Evolutionary conservation across 64 coral and sea anemone genomes (phyloP).

Genomic region (Cladopsammia gracilis): DNA sequence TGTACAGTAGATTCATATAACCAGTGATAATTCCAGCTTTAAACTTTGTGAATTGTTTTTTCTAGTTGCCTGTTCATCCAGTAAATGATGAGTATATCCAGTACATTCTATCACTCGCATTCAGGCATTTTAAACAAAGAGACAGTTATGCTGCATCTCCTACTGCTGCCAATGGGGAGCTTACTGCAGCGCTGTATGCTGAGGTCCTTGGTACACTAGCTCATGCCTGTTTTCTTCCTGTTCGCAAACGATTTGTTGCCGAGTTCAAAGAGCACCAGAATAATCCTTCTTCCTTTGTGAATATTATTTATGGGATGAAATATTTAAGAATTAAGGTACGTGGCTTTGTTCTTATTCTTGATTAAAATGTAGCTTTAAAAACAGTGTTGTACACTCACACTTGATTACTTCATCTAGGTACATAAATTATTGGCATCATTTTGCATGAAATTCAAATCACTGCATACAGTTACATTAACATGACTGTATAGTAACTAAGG

Average conservation of each 20-base stretch:
- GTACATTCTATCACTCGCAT: constrained; percentile 90
- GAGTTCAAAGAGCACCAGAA: constrained; percentile 93
- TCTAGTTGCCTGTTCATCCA: constrained; percentile 88
- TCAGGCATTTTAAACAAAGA: constrained; percentile 92
- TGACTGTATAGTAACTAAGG: too few relatives aligned
- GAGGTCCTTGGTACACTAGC: constrained; percentile 94
- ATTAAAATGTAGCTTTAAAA: too few relatives aligned
- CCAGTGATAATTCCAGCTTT: background rate
- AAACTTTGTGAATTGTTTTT: background rate
- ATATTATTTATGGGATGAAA: constrained; percentile 99
- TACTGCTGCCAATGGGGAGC: constrained; percentile 75
- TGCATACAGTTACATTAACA: too few relatives aligned
- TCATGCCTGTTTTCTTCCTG: constrained; percentile 82
- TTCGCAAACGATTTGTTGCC: constrained; percentile 86
- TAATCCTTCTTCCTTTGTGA: constrained; percentile 78
- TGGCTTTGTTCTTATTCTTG: background rate
- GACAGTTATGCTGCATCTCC: constrained; percentile 76
- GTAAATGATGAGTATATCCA: constrained; percentile 82
- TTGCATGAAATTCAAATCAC: too few relatives aligned
- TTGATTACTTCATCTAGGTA: too few relatives aligned
- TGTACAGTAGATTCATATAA: too few relatives aligned
- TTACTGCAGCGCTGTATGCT: constrained; percentile 96
- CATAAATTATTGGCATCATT: too few relatives aligned
- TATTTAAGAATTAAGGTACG: constrained; percentile 99
- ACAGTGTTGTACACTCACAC: too few relatives aligned